Evolutionary conservation across 2,113 vertebrate species (phyloP).

Genomic region (Xyliphius kryptos): DNA sequence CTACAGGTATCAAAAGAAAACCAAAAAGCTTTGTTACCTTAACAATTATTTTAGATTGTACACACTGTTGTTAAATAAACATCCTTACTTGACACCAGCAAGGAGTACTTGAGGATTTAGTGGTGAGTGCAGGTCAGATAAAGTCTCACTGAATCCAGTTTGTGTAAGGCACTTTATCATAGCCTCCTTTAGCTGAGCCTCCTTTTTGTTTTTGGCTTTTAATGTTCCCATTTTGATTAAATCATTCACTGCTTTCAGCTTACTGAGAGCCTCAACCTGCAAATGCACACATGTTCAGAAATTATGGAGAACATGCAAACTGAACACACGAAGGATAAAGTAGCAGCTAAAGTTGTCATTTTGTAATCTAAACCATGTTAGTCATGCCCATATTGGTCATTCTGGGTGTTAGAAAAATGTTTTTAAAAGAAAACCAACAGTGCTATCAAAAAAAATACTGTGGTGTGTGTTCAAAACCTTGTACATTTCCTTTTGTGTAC

Average conservation of each 20-base stretch:
- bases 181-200: constrained; percentile 87
- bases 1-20: constrained; percentile 54
- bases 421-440: too few relatives aligned
- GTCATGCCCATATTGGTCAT: too few relatives aligned
- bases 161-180: constrained; percentile 92
- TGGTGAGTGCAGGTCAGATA: constrained; percentile 87
- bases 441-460: too few relatives aligned
- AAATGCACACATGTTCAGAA: background rate
- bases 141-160: constrained; percentile 85
- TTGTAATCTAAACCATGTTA: too few relatives aligned
- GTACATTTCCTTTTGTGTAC: too few relatives aligned
- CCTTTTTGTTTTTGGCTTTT: constrained; percentile 86
- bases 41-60: too few relatives aligned
- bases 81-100: constrained; percentile 86
- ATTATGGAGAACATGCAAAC: background rate
- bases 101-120: constrained; percentile 87
- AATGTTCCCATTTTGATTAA: constrained; percentile 89
- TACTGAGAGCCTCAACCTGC: constrained; percentile 93
- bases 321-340: too few relatives aligned
- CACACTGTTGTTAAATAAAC: too few relatives aligned
- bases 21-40: too few relatives aligned
- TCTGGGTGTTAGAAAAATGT: too few relatives aligned
- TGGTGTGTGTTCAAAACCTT: too few relatives aligned
- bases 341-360: too few relatives aligned
- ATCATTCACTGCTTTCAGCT: constrained; percentile 91